These are phyloP conservation scores for Pogonocherus hispidulus DNA, from an alignment of 2,888 invertebrate genomes.

Conservation along the genomic window DNA sequence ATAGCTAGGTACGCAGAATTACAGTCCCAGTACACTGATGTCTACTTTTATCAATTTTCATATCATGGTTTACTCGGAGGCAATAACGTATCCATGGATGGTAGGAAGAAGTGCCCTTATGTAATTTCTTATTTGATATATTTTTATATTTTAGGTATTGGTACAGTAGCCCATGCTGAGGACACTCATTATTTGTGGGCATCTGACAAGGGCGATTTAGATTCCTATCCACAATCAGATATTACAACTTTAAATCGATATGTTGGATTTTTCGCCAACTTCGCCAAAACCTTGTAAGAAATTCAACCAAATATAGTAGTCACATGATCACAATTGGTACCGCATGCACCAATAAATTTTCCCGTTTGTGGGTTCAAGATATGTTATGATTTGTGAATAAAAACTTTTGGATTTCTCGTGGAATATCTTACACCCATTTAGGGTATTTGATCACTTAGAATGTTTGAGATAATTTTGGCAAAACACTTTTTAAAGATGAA, in stretches of 20 bases:
- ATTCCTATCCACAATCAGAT: conserved; percentile 28
- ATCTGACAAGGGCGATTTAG: conserved; percentile 12
- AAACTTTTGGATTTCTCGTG: no score
- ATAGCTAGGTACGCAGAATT: conserved; percentile 46
- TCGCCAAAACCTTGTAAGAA: conserved; percentile 45
- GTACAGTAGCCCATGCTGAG: conserved; percentile 42
- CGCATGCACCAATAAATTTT: no score
- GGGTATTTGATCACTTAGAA: no score
- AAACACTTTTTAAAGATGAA: no score
- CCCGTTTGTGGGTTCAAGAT: no score
- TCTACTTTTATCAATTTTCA: conserved; percentile 45
- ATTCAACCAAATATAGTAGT: neutral
- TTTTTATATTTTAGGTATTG: conserved; percentile 31
- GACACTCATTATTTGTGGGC: conserved; percentile 42
- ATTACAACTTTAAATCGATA: conserved; percentile 36
- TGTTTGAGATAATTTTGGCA: no score
- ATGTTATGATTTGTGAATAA: no score
- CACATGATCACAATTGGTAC: no score
- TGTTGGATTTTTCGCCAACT: conserved; percentile 38
- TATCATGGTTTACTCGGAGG: conserved; percentile 39
- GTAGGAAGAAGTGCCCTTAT: conserved; percentile 7
- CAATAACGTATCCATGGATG: conserved; percentile 30
- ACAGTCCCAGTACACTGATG: conserved; percentile 37
- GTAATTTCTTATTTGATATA: neutral
- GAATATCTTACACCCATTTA: no score